These are phyloP conservation scores for Carassius auratus DNA, from an alignment of 2,113 vertebrate species.

Conservation along the genomic window DNA sequence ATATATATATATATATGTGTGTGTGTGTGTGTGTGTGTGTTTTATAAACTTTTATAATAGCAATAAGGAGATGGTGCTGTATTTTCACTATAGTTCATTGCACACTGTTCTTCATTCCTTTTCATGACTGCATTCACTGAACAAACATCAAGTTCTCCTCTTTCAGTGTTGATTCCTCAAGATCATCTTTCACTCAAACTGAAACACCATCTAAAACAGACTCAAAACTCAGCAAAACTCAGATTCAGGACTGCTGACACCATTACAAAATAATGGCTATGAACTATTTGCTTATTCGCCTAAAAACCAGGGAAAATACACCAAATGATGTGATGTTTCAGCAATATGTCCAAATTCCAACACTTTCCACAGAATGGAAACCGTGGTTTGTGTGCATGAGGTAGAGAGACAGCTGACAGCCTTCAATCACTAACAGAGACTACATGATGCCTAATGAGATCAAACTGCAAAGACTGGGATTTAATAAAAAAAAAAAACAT, in stretches of 20 bases:
- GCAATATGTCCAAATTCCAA: background rate
- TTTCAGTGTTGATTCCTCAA: background rate
- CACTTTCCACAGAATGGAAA: background rate
- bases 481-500: too few species aligned
- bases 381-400: background rate
- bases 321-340: background rate
- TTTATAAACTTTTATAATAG: background rate
- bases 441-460: too few species aligned
- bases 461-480: too few species aligned
- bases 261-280: background rate
- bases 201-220: background rate
- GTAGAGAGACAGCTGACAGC: background rate
- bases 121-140: background rate
- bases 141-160: background rate
- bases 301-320: background rate
- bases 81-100: too few species aligned
- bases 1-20: too few species aligned
- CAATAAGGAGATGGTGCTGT: background rate
- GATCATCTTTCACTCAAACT: background rate
- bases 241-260: background rate
- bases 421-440: background rate
- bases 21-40: too few species aligned
- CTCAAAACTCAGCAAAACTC: background rate
- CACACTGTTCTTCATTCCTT: too few species aligned
- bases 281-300: background rate